Evolutionary conservation across 2,113 vertebrate genomes (phyloP).

Genomic region (Mesembrinibis cayennensis): DNA sequence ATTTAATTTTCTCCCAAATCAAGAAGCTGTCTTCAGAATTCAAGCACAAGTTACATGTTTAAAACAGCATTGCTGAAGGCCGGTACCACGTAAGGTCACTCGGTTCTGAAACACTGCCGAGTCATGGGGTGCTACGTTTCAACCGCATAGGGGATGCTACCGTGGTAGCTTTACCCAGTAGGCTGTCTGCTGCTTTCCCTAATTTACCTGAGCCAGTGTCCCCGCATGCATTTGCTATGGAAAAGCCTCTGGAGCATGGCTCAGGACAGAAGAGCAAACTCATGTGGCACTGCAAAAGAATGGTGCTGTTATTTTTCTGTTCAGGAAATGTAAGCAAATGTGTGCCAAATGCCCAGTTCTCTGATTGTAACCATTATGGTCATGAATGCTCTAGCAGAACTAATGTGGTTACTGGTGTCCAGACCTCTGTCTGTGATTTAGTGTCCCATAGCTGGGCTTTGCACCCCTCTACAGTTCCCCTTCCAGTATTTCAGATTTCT

Average conservation of each 20-base stretch:
- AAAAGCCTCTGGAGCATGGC: neutral
- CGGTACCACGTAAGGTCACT: neutral
- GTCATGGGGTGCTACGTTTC: accelerated
- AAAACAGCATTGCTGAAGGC: neutral
- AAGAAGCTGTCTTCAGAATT: neutral
- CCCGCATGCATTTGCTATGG: neutral
- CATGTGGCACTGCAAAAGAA: neutral
- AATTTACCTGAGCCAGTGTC: neutral
- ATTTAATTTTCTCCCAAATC: neutral
- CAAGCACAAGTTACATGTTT: neutral
- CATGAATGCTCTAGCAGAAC: neutral
- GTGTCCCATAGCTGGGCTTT: neutral
- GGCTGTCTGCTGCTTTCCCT: neutral
- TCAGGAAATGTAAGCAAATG: neutral
- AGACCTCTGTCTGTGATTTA: neutral
- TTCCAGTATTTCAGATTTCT: constrained; percentile 12
- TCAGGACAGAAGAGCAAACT: neutral
- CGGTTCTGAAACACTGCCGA: neutral
- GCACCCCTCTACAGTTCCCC: neutral
- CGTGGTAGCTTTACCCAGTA: accelerated
- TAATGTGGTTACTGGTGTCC: neutral
- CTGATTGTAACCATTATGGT: neutral
- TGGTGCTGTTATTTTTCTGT: neutral
- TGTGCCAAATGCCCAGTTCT: neutral
- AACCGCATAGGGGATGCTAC: accelerated